phyloP scores from a whole-genome alignment of 2,888 invertebrate species.

The Mechanitis mazaeus region DNA sequence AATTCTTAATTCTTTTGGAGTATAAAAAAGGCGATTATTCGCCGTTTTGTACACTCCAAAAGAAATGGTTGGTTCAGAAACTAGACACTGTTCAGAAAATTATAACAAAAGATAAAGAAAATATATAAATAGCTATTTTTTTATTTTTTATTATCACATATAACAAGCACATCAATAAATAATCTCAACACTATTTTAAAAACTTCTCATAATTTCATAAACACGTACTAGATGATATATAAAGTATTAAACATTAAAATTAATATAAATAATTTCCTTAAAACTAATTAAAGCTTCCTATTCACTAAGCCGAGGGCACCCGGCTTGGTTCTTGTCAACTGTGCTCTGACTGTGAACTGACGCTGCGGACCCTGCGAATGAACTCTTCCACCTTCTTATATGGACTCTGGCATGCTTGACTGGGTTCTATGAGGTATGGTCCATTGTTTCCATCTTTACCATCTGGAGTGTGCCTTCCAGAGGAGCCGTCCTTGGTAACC shows the following conservation, averaged over 20 bases:
- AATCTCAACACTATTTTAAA: constrained; percentile 13
- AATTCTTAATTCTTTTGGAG: too few species aligned
- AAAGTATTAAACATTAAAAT: constrained; percentile 7
- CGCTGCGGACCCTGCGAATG: constrained; percentile 62
- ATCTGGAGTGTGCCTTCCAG: constrained; percentile 61
- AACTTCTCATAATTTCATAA: background rate
- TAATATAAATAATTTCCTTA: constrained; percentile 16
- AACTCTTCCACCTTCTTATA: constrained; percentile 65
- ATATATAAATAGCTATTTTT: constrained; percentile 17
- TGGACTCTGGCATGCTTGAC: constrained; percentile 62
- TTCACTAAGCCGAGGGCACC: constrained; percentile 56
- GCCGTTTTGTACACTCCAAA: too few species aligned
- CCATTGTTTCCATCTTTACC: constrained; percentile 55
- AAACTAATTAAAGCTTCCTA: constrained; percentile 45
- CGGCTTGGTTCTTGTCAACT: constrained; percentile 72
- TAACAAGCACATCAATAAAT: constrained; percentile 16
- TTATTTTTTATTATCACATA: constrained; percentile 20
- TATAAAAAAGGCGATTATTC: too few species aligned
- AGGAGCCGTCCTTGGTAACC: constrained; percentile 49
- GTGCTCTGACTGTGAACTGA: constrained; percentile 59
- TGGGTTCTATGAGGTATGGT: constrained; percentile 61
- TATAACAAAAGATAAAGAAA: background rate
- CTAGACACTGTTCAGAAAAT: background rate
- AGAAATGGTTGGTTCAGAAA: background rate
- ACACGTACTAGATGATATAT: constrained; percentile 7